These are phyloP conservation scores for Pygathrix nemaeus DNA, from an alignment of 2,113 vertebrate genomes.

Conservation along the genomic window DNA sequence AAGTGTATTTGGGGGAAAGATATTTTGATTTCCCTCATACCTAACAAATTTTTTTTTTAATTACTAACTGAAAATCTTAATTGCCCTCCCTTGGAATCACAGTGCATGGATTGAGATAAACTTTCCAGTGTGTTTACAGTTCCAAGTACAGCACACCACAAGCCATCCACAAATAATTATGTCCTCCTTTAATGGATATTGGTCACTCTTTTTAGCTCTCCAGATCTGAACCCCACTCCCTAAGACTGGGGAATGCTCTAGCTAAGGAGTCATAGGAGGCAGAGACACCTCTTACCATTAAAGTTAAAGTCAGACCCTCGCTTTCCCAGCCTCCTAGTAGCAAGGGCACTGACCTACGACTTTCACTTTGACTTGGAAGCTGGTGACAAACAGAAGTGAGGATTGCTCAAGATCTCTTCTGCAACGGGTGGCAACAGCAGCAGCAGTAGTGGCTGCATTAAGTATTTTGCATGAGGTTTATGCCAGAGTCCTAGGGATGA, in stretches of 20 bases:
- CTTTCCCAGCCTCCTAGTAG: neutral
- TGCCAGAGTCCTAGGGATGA: neutral
- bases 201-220: neutral
- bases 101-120: slow-evolving; percentile 1
- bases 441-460: neutral
- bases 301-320: neutral
- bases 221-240: neutral
- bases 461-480: neutral
- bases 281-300: neutral
- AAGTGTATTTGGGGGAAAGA: too few relatives aligned
- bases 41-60: neutral
- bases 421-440: neutral
- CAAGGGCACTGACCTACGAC: neutral
- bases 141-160: neutral
- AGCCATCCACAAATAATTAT: neutral
- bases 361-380: neutral
- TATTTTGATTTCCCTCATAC: neutral
- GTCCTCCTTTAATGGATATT: neutral
- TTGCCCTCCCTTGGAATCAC: neutral
- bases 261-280: neutral
- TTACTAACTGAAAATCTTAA: neutral
- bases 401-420: neutral
- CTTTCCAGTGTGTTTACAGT: neutral
- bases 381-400: neutral
- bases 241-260: slow-evolving; percentile 9